A percentile compares a stretch with the other conserved stretches of the same genome.
These are phyloP conservation scores for Thymelicus lineola DNA, from an alignment of 2,888 invertebrate genomes.

Conservation along the genomic window DNA sequence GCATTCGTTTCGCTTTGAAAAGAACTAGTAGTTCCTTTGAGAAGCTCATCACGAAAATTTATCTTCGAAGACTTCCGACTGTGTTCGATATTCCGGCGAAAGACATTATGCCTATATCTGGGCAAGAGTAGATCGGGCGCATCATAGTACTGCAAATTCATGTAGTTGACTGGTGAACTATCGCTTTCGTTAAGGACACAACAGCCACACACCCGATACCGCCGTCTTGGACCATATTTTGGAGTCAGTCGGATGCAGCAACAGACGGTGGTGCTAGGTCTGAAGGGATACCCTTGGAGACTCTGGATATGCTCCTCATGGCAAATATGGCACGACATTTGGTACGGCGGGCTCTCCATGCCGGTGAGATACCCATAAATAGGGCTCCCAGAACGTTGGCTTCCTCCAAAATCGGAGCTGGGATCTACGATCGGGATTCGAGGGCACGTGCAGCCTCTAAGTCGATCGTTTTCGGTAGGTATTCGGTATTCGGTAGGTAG, in stretches of 20 bases:
- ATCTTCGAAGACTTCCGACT: too few species aligned
- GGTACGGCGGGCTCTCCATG: neutral
- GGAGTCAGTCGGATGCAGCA: neutral
- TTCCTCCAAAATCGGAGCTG: neutral
- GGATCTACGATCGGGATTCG: neutral
- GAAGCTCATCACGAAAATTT: neutral
- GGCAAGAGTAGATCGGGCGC: too few species aligned
- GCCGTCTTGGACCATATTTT: too few species aligned
- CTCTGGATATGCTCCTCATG: neutral
- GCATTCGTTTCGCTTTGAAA: neutral
- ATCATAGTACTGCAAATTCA: neutral
- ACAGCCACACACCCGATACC: neutral
- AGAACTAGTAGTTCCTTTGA: neutral
- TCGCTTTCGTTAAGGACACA: neutral
- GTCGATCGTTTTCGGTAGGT: neutral
- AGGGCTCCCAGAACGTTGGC: neutral
- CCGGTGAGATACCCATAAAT: slow-evolving; percentile 1
- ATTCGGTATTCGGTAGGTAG: too few species aligned
- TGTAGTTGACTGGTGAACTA: neutral
- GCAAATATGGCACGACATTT: neutral
- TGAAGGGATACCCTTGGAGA: neutral
- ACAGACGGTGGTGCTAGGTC: neutral
- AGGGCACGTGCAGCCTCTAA: neutral
- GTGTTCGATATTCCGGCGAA: too few species aligned
- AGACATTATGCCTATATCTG: too few species aligned